A percentile compares a stretch with the other conserved stretches of the same genome.
These are phyloP conservation scores for Thereuonema tuberculata DNA, from an alignment of 1,140 invertebrate species.

Conservation along the genomic window DNA sequence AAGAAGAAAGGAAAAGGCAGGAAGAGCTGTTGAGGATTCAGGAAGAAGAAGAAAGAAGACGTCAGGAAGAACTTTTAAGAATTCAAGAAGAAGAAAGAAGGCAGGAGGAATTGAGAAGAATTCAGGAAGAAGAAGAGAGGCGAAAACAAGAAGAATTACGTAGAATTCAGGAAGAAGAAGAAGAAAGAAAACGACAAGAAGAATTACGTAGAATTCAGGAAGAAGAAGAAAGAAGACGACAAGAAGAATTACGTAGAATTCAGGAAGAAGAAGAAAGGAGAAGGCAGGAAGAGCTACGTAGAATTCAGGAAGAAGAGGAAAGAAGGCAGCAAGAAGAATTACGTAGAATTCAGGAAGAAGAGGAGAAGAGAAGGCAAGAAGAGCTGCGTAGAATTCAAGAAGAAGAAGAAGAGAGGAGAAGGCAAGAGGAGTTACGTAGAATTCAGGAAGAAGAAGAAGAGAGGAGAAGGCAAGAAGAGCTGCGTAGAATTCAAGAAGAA, in stretches of 20 bases:
- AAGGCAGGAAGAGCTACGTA: neutral
- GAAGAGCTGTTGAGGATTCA: conserved; percentile 21
- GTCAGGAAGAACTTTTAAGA: neutral
- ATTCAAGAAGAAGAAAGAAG: conserved; percentile 22
- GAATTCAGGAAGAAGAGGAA: conserved; percentile 19
- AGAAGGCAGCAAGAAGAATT: conserved; percentile 22
- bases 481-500: no score
- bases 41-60: neutral
- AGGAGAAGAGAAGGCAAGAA: neutral
- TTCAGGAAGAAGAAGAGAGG: conserved; percentile 8
- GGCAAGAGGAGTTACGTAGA: no score
- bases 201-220: no score
- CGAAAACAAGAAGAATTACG: conserved; percentile 6
- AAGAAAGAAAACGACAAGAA: neutral
- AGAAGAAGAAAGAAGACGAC: conserved; percentile 22
- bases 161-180: neutral
- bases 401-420: neutral
- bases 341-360: no score
- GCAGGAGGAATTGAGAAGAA: neutral
- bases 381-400: no score
- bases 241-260: neutral
- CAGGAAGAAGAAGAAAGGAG: conserved; percentile 10
- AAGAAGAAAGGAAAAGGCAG: conserved; percentile 12
- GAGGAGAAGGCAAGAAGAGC: no score
- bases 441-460: no score